These are phyloP conservation scores for Matsumurasca onukii DNA, from an alignment of 1,140 invertebrate genomes.

Conservation along the genomic window DNA sequence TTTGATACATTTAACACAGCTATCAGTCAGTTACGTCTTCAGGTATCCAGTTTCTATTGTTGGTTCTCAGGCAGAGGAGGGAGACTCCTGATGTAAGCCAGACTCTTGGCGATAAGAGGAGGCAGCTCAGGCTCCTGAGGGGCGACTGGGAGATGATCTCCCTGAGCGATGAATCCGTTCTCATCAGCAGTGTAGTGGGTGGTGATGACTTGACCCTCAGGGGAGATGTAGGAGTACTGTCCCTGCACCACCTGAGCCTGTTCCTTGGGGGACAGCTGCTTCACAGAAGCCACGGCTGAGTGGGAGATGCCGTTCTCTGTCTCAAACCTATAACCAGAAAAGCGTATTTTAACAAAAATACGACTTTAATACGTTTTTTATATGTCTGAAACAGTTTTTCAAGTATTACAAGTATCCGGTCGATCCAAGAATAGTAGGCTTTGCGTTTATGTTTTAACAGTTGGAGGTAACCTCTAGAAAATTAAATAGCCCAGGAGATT, in stretches of 20 bases:
- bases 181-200: slow-evolving; percentile 69
- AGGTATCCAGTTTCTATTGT: no score
- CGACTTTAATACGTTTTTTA: no score
- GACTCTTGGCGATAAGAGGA: slow-evolving; percentile 60
- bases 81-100: slow-evolving; percentile 57
- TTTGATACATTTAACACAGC: no score
- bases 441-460: no score
- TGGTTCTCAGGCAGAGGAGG: slow-evolving; percentile 30
- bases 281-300: slow-evolving; percentile 60
- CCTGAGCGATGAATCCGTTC: slow-evolving; percentile 69
- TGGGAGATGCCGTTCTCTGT: slow-evolving; percentile 65
- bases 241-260: slow-evolving; percentile 60
- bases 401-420: no score
- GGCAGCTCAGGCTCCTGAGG: slow-evolving; percentile 53
- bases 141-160: slow-evolving; percentile 54
- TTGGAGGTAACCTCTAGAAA: no score
- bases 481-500: no score
- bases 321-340: slow-evolving; percentile 64
- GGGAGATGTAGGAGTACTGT: slow-evolving; percentile 62
- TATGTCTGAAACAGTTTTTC: no score
- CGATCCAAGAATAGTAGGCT: no score
- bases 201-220: slow-evolving; percentile 66
- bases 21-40: no score
- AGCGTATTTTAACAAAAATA: no score
- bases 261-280: slow-evolving; percentile 56